phyloP scores from a whole-genome alignment of 2,113 vertebrate genomes.

The Lepidothrix coronata region DNA sequence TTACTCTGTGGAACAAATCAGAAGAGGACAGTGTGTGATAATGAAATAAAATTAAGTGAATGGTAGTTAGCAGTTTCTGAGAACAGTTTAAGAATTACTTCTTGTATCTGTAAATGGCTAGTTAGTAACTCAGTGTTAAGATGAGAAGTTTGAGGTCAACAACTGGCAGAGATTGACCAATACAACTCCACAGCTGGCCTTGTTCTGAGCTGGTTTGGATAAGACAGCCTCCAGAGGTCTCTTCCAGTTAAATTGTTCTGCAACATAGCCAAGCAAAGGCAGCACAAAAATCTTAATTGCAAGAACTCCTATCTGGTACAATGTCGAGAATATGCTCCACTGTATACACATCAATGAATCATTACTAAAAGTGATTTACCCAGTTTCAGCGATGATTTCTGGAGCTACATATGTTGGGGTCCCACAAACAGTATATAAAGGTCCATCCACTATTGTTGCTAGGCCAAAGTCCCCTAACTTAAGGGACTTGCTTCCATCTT shows the following conservation, averaged over 20 bases:
- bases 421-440: constrained; percentile 92
- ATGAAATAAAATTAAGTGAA: neutral
- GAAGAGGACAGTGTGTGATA: neutral
- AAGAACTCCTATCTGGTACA: neutral
- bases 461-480: constrained; percentile 96
- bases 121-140: neutral
- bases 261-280: neutral
- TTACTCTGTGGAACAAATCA: neutral
- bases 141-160: neutral
- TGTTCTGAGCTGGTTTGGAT: neutral
- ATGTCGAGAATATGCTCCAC: neutral
- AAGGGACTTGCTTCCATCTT: constrained; percentile 92
- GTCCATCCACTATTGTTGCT: constrained; percentile 92
- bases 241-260: neutral
- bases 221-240: neutral
- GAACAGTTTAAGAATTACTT: neutral
- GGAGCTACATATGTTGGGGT: constrained; percentile 98
- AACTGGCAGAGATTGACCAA: neutral
- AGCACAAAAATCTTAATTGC: neutral
- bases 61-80: neutral
- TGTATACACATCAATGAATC: neutral
- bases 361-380: constrained; percentile 74
- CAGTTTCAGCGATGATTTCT: constrained; percentile 94
- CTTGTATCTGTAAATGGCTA: neutral
- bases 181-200: neutral